A percentile compares a stretch with the other conserved stretches of the same genome.
phyloP scores from a whole-genome alignment of 2,113 vertebrate genomes.

The Elachura formosa region DNA sequence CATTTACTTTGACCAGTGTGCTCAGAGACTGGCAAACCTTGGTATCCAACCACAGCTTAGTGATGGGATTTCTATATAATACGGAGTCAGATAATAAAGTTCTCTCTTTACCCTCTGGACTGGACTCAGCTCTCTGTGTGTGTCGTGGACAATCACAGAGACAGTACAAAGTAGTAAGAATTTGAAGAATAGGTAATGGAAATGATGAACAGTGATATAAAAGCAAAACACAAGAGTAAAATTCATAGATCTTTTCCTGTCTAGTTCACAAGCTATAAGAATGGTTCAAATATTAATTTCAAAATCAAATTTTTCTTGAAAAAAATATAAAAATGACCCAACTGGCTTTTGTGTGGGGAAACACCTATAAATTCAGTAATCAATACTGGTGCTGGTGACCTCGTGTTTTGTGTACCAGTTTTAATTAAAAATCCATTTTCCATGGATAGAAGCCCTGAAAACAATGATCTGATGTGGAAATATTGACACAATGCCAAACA shows the following conservation, averaged over 20 bases:
- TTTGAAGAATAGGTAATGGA: background rate
- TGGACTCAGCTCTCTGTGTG: no score
- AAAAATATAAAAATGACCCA: background rate
- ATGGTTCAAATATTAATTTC: background rate
- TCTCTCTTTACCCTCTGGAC: no score
- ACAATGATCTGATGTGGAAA: slow-evolving; percentile 21
- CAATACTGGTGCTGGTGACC: background rate
- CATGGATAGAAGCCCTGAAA: background rate
- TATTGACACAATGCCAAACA: background rate
- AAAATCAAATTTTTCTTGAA: background rate
- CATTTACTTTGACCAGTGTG: no score
- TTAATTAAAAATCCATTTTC: background rate
- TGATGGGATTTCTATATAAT: no score
- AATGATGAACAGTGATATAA: background rate
- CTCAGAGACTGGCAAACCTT: no score
- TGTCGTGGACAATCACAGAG: no score
- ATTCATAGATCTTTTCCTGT: background rate
- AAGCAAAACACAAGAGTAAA: background rate
- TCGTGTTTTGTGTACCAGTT: background rate
- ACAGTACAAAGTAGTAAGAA: background rate
- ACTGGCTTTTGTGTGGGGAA: background rate
- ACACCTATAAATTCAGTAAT: background rate
- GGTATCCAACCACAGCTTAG: no score
- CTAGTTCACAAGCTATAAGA: background rate
- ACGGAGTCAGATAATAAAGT: no score